Percentiles rank a stretch among this genome's conserved stretches.
phyloP scores from a whole-genome alignment of 2,888 invertebrate species.

The Drosophila hamatofila region DNA sequence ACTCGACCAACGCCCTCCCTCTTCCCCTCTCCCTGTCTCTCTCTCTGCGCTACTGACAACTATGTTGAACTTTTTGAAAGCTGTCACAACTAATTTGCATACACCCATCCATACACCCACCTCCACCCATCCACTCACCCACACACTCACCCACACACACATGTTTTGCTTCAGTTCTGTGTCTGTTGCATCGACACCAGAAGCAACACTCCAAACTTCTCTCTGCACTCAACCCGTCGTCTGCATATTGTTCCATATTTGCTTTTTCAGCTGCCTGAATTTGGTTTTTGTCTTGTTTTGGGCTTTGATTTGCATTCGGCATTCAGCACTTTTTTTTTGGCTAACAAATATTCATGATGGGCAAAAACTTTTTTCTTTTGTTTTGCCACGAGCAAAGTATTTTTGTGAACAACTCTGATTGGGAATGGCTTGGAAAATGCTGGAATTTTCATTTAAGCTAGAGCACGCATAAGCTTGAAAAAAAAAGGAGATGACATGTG shows the following conservation, averaged over 20 bases:
- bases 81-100: constrained; percentile 81
- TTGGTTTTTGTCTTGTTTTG: constrained; percentile 6
- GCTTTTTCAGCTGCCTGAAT: constrained; percentile 17
- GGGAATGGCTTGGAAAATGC: neutral
- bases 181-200: neutral
- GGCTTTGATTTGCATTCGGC: constrained; percentile 52
- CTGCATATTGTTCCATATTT: constrained; percentile 44
- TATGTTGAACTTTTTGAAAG: constrained; percentile 77
- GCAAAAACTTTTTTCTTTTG: constrained; percentile 6
- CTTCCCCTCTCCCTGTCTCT: too few relatives aligned
- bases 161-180: neutral
- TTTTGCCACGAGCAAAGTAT: neutral
- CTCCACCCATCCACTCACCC: neutral
- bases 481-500: neutral
- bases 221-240: neutral
- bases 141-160: neutral
- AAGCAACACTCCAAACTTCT: neutral
- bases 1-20: neutral
- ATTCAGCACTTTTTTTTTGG: neutral
- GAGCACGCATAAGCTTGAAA: neutral
- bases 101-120: constrained; percentile 17
- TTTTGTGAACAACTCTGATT: constrained; percentile 21
- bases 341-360: constrained; percentile 50
- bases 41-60: constrained; percentile 60
- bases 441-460: neutral